These are phyloP conservation scores for Phalloptychus januarius DNA, from an alignment of 2,797 vertebrate species.

Conservation along the genomic window DNA sequence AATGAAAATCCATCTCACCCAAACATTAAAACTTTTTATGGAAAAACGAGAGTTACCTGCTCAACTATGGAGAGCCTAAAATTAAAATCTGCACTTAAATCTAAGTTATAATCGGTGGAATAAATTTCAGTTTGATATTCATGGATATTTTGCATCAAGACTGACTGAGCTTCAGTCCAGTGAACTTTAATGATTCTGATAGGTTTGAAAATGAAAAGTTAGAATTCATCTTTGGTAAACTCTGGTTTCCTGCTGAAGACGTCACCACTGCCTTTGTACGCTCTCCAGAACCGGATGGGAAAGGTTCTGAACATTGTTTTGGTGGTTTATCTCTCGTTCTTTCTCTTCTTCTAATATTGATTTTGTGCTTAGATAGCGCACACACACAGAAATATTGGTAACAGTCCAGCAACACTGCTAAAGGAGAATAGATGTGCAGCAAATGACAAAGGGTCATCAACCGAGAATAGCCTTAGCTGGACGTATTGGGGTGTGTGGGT, in stretches of 20 bases:
- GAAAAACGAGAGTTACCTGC: too few relatives aligned
- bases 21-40: too few relatives aligned
- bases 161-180: not conserved
- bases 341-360: not conserved
- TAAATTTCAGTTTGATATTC: not conserved
- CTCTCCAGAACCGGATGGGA: not conserved
- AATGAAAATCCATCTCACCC: too few relatives aligned
- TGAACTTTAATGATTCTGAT: not conserved
- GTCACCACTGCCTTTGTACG: not conserved
- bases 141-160: not conserved
- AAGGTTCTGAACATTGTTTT: not conserved
- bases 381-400: conserved; percentile 38
- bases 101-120: not conserved
- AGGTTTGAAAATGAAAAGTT: not conserved
- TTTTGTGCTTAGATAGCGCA: conserved; percentile 41
- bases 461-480: conserved; percentile 59
- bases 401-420: conserved; percentile 31
- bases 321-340: conserved; percentile 17
- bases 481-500: conserved; percentile 25
- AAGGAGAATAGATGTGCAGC: conserved; percentile 64
- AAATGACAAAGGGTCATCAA: conserved; percentile 71
- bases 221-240: not conserved
- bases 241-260: not conserved
- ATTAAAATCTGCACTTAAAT: not conserved
- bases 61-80: too few relatives aligned